Percentiles rank a stretch among this genome's conserved stretches.
Conservation (phyloP, 2,888 invertebrate species). For the Elmis aenea region DNA sequence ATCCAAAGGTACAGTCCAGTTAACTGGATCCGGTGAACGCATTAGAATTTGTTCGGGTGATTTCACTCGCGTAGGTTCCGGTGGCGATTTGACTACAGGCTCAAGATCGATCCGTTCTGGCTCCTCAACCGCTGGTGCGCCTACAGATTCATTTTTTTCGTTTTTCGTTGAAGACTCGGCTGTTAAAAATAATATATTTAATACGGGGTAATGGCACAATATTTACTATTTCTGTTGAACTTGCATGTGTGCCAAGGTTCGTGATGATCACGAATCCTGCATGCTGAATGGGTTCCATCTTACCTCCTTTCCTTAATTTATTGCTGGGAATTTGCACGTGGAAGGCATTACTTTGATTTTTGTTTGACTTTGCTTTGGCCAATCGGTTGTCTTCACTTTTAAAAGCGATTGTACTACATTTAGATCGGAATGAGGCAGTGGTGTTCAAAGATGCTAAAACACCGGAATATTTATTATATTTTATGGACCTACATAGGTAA, state of each 20-base stretch:
- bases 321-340: conserved; percentile 39
- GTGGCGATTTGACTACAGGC: conserved; percentile 85
- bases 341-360: conserved; percentile 37
- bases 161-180: conserved; percentile 20
- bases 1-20: conserved; percentile 92
- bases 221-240: no score
- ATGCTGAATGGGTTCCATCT: conserved; percentile 15
- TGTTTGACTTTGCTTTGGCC: conserved; percentile 43
- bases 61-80: conserved; percentile 88
- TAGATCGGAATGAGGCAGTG: conserved; percentile 66
- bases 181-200: conserved; percentile 11
- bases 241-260: conserved; percentile 44
- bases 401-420: conserved; percentile 58
- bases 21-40: conserved; percentile 90
- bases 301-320: conserved; percentile 37
- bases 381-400: conserved; percentile 47
- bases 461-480: conserved; percentile 41
- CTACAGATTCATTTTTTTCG: conserved; percentile 33
- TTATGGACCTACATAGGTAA: conserved; percentile 25
- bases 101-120: conserved; percentile 50
- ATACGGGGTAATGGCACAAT: conserved; percentile 6
- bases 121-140: conserved; percentile 45
- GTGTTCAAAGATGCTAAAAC: conserved; percentile 72
- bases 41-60: conserved; percentile 90
- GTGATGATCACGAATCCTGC: conserved; percentile 29